Base-by-base conservation (phyloP, 2,113 vertebrate genomes). In the Piprites chloris region DNA sequence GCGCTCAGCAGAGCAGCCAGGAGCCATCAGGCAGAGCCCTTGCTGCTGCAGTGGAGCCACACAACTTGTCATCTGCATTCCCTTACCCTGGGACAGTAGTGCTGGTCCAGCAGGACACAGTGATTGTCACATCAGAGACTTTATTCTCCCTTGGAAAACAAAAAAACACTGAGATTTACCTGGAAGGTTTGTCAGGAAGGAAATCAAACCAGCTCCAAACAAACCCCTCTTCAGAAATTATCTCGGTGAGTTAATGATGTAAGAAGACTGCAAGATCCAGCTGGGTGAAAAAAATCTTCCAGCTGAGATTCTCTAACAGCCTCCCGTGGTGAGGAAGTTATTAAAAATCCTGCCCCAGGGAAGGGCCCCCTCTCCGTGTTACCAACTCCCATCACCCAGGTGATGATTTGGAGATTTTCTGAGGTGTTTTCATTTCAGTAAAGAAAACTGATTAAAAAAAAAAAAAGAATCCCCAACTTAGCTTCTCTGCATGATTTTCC, bases 201-300 rank as follows among this genome's bases (percentile, higher is more conserved):
- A 87, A 93, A 94, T 78, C 73, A 86, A 87, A 81, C 65, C 19
- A 50, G 1, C 28, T 80, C 49, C 87, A 44, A 58, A 79, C 66
- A 85, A 88, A 63, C 61, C n/a, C 35, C 81, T 78, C 93, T 85
- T 68, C 71, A 79, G 44, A 87, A 94, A 89, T 76, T 85, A 90
- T 72, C 78, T 72, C 3, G 4, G 58, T 9, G 74, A 72, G 82
- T 93, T 95, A 96, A 95, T 93, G 92, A 90, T 87, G 82, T 59
- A 82, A 82, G 78, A 55, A 95, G 91, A 12, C 87, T 87, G 78
- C 56, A 42, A 85, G 87, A 94, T 85, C 95, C 95, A 94, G 87
- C 87, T 90, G 93, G 77, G 87, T 59, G 77, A 65, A 80, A 68
- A 63, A 85, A 95, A 58, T 50, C 77, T 22, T 89, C 92, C 87